These are phyloP conservation scores for Parazoanthus atlanticus DNA, from an alignment of 92 coral and sea anemone species.

Conservation along the genomic window DNA sequence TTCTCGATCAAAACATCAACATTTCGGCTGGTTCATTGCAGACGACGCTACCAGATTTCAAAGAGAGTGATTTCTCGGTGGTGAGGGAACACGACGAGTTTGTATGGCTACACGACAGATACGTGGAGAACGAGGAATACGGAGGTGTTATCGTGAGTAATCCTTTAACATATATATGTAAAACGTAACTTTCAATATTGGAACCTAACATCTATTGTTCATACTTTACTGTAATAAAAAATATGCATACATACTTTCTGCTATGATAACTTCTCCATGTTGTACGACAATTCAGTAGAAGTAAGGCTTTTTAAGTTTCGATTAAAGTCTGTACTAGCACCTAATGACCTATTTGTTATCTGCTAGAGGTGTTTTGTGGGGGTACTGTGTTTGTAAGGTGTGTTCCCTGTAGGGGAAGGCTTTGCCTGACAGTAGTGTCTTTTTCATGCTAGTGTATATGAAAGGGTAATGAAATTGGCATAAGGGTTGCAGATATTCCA, in stretches of 20 bases:
- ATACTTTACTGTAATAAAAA: background rate
- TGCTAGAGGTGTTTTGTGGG: too few relatives aligned
- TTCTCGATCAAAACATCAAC: background rate
- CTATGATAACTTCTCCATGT: background rate
- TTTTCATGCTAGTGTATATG: too few relatives aligned
- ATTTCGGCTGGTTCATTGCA: conserved; percentile 38
- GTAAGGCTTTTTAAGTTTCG: background rate
- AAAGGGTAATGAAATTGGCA: too few relatives aligned
- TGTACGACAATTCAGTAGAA: background rate
- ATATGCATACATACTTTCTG: background rate
- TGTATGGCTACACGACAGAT: conserved; percentile 97
- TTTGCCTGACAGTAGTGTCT: too few relatives aligned
- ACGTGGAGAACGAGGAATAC: conserved; percentile 94
- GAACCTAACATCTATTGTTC: too few relatives aligned
- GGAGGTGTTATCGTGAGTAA: conserved; percentile 97
- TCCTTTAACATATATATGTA: background rate
- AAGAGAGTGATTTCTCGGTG: conserved; percentile 93
- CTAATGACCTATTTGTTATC: background rate
- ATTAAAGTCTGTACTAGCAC: background rate
- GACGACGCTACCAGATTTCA: conserved; percentile 96
- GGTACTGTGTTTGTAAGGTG: too few relatives aligned
- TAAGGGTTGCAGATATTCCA: too few relatives aligned
- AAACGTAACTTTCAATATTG: background rate
- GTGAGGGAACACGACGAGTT: conserved; percentile 98
- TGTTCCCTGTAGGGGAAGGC: too few relatives aligned